phyloP scores from a whole-genome alignment of 2,113 vertebrate genomes.

The Siphamia tubifer region DNA sequence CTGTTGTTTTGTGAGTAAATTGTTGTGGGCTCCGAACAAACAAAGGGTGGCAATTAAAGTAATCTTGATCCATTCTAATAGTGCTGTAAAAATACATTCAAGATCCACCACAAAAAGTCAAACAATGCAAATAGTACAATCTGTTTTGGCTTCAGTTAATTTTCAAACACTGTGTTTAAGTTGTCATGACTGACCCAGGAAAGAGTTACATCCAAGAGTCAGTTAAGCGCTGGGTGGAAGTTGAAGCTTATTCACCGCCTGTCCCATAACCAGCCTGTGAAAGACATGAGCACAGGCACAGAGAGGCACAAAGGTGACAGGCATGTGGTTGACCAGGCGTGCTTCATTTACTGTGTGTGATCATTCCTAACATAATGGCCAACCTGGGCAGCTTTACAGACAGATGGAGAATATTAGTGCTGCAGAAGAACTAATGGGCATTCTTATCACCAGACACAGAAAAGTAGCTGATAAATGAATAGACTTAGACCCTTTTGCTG shows the following conservation, averaged over 20 bases:
- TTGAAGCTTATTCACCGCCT: conserved; percentile 53
- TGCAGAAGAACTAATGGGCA: conserved; percentile 36
- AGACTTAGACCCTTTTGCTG: conserved; percentile 53
- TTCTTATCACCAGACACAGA: conserved; percentile 42
- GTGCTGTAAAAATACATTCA: not conserved
- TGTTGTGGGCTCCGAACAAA: too few relatives aligned
- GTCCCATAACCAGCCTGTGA: conserved; percentile 42
- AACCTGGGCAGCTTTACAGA: conserved; percentile 41
- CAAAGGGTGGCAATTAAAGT: not conserved
- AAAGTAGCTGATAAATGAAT: conserved; percentile 65
- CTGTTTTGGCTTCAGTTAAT: conserved; percentile 7
- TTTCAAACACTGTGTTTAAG: conserved; percentile 9
- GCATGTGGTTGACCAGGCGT: conserved; percentile 43
- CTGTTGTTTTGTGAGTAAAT: too few relatives aligned
- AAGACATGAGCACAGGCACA: conserved; percentile 51
- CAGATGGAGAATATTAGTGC: conserved; percentile 62
- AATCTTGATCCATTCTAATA: not conserved
- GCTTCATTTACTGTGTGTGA: conserved; percentile 39
- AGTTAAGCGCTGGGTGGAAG: conserved; percentile 22
- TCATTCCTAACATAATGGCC: conserved; percentile 37
- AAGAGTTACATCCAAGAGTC: conserved; percentile 21
- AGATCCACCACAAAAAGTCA: not conserved
- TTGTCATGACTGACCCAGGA: conserved; percentile 31
- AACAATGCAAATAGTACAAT: not conserved
- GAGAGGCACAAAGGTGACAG: conserved; percentile 18